Evolutionary conservation across 2,797 vertebrate species (phyloP).

Genomic region (Hyperoplus immaculatus): DNA sequence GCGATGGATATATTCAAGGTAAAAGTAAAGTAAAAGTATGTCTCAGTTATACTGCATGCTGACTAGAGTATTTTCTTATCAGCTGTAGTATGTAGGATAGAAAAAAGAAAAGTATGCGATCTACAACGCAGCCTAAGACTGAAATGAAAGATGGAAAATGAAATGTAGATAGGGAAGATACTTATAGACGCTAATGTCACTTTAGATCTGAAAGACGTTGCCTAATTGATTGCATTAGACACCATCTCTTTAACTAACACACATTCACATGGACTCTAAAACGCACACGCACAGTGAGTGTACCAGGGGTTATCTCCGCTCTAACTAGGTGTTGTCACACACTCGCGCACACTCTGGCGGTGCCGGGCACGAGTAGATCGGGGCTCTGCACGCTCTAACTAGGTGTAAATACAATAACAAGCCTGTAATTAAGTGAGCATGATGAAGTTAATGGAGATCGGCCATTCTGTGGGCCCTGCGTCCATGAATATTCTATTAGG

Average conservation of each 20-base stretch:
- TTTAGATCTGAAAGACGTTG: conserved; percentile 3
- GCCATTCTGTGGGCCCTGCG: conserved; percentile 97
- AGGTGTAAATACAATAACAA: conserved; percentile 99
- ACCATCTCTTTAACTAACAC: not conserved
- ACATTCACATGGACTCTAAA: not conserved
- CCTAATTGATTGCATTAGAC: conserved; percentile 27
- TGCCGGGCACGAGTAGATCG: conserved; percentile 92
- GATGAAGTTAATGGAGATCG: conserved; percentile 99
- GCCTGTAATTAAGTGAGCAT: conserved; percentile 99
- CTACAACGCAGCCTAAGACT: not conserved
- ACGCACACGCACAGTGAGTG: conserved; percentile 67
- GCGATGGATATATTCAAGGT: too few species aligned
- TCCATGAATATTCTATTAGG: conserved; percentile 99
- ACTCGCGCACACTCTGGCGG: conserved; percentile 71
- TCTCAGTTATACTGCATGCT: too few species aligned
- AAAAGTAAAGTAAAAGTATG: too few species aligned
- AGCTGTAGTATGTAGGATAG: too few species aligned
- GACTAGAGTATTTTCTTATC: too few species aligned
- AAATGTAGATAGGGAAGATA: conserved; percentile 15
- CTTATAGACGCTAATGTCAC: not conserved
- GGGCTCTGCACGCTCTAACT: conserved; percentile 99
- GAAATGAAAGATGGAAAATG: conserved; percentile 16
- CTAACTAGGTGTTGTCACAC: conserved; percentile 84
- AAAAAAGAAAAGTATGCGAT: too few species aligned
- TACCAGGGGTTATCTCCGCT: conserved; percentile 79